Evolutionary conservation across 1,140 invertebrate species (phyloP), one percentile per base, ranked within the genome.

Genomic region (Drosophila elegans): DNA sequence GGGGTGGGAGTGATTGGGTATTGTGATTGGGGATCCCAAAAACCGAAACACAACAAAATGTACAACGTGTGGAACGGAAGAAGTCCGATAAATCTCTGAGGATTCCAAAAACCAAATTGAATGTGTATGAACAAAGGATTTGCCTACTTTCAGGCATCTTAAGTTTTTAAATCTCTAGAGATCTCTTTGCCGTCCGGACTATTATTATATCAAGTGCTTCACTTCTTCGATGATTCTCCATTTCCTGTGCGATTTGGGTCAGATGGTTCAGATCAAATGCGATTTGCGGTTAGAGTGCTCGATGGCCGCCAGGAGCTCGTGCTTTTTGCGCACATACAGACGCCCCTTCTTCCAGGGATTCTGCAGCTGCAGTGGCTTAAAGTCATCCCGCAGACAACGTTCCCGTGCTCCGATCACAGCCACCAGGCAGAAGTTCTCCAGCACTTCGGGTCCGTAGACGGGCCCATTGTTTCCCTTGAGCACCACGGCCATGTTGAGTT

Each of bases 341-440:
- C 97, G 94, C 0, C 98, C 98, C 85, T 97, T 97, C 55, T 97
- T 96, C 98, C 98, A 99, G 0, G 98, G 98, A 93, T 98, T 98
- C 89, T 99, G 97, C 27, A 99, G 93, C 77, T 98, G 96, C 2
- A 99, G 93, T 0, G 97, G 97, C 78, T 97, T 96, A 90, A 98
- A 99, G 91, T 99, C 98, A 80, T 99, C 98, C 10, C 97, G 93
- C 1, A 99, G 93, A 90, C 98, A 98, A 48, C 97, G 93, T 91
- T 99, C 98, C 9, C 98, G 93, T 0, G 97, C 97, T 2, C 98
- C 98, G 48, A 99, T 98, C 12, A 98, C 97, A 0, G 97, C 97
- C 0, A 99, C 98, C 13, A 99, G 93, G 92, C 98, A 99, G 91
- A 98, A 99, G 81, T 98, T 97, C 21, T 95, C 94, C 55, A 97